These are phyloP conservation scores for Girardia tigrina DNA, from an alignment of 2,888 invertebrate genomes.

Conservation along the genomic window DNA sequence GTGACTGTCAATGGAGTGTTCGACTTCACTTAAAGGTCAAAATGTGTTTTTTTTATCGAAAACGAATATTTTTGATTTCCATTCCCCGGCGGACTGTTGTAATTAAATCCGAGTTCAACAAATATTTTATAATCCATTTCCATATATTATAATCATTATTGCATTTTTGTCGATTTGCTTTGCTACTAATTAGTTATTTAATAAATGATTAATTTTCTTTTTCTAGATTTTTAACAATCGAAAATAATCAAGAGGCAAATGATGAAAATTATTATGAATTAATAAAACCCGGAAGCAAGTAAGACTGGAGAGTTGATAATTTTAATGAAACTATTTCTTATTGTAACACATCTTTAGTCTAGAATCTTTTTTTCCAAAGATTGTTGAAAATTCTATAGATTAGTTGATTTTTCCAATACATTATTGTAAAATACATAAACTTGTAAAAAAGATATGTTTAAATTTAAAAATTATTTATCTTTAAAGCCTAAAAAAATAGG, in stretches of 20 bases:
- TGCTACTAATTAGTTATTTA: not conserved
- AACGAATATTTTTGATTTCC: conserved; percentile 8
- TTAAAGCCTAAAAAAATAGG: too few relatives aligned
- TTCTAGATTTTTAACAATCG: conserved; percentile 12
- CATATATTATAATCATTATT: conserved; percentile 7
- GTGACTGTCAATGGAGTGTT: conserved; percentile 1
- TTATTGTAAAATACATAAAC: too few relatives aligned
- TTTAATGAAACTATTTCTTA: too few relatives aligned
- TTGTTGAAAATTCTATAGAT: too few relatives aligned
- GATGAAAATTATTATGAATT: conserved; percentile 44
- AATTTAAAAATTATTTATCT: too few relatives aligned
- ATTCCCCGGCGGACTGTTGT: not conserved
- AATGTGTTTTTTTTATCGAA: not conserved
- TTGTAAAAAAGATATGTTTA: too few relatives aligned
- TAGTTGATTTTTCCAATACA: too few relatives aligned
- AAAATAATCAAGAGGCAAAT: conserved; percentile 38
- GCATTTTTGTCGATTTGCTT: conserved; percentile 3
- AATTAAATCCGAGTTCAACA: conserved; percentile 9
- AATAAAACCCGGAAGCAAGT: conserved; percentile 45
- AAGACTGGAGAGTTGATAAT: too few relatives aligned
- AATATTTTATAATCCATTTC: not conserved
- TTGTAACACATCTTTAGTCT: too few relatives aligned
- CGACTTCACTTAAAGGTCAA: not conserved
- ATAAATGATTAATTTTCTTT: not conserved
- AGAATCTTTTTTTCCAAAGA: too few relatives aligned